These are phyloP conservation scores for Chaetodon auriga DNA, from an alignment of 2,113 vertebrate genomes.

Conservation along the genomic window DNA sequence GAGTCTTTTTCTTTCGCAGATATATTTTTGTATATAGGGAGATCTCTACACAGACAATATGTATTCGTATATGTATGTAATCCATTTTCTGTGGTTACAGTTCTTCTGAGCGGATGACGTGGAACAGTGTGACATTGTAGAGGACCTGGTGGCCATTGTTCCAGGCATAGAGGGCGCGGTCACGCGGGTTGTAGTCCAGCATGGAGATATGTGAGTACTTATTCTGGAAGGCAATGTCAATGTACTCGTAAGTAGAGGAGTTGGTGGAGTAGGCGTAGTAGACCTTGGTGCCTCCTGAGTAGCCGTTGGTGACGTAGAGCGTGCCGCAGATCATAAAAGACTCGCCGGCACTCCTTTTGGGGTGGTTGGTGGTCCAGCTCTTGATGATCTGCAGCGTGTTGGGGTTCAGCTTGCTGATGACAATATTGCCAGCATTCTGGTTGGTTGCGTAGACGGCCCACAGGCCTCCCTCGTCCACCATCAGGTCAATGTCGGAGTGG, in stretches of 20 bases:
- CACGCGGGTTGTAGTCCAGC: constrained; percentile 99
- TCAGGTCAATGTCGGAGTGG: constrained; percentile 98
- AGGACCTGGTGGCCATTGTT: constrained; percentile 98
- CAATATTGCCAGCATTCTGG: constrained; percentile 98
- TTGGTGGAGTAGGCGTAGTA: constrained; percentile 99
- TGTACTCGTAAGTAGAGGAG: constrained; percentile 97
- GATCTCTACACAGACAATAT: constrained; percentile 74
- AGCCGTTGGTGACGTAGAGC: constrained; percentile 97
- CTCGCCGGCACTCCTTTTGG: constrained; percentile 96
- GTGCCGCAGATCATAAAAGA: constrained; percentile 99
- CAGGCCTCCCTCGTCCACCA: constrained; percentile 96
- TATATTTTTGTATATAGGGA: constrained; percentile 80
- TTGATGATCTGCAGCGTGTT: constrained; percentile 92
- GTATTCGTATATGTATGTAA: constrained; percentile 25
- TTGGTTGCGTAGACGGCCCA: constrained; percentile 99
- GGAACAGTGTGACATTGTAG: constrained; percentile 98
- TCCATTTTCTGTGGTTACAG: constrained; percentile 85
- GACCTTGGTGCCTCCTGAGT: constrained; percentile 97
- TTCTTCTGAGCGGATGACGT: constrained; percentile 95
- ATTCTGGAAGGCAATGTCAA: constrained; percentile 97
- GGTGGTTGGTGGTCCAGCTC: constrained; percentile 97
- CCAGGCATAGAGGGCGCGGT: constrained; percentile 97
- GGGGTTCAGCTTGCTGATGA: constrained; percentile 96
- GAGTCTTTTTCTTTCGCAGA: constrained; percentile 63
- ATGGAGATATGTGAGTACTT: constrained; percentile 99